Conservation (phyloP, 2,888 invertebrate genomes). For the Aproaerema taeniolella region DNA sequence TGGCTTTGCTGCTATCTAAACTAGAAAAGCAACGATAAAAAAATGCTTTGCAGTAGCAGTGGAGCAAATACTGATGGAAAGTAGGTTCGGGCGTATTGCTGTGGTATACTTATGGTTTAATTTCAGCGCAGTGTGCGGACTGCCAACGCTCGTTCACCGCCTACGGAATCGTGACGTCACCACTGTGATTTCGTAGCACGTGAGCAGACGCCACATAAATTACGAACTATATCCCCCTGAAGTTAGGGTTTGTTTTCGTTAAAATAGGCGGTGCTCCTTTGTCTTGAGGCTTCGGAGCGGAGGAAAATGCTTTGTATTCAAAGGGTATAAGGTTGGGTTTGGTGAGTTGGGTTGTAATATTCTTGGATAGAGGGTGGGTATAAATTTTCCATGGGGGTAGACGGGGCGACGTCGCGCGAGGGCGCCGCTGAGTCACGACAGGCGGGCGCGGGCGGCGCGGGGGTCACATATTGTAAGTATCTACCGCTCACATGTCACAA, state of each 20-base stretch:
- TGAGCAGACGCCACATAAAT: slow-evolving; percentile 66
- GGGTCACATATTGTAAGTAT: slow-evolving; percentile 71
- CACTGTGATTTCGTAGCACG: slow-evolving; percentile 62
- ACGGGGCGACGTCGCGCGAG: slow-evolving; percentile 75
- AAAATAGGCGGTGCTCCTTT: slow-evolving; percentile 68
- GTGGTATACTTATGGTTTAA: not conserved
- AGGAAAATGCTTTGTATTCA: slow-evolving; percentile 44
- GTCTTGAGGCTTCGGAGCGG: slow-evolving; percentile 42
- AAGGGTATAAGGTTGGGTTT: slow-evolving; percentile 41
- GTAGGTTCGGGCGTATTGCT: not conserved
- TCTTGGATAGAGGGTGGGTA: slow-evolving; percentile 72
- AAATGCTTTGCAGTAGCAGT: too few species aligned
- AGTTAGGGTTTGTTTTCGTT: slow-evolving; percentile 73
- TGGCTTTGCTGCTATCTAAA: too few species aligned
- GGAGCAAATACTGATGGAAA: not conserved
- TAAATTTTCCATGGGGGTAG: slow-evolving; percentile 76
- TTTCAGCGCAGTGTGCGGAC: slow-evolving; percentile 14
- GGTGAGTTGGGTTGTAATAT: slow-evolving; percentile 44
- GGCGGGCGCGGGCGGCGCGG: slow-evolving; percentile 29
- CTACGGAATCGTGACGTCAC: slow-evolving; percentile 56
- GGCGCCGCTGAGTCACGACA: slow-evolving; percentile 73
- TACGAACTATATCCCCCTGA: slow-evolving; percentile 70
- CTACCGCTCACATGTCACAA: slow-evolving; percentile 76
- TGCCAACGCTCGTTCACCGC: slow-evolving; percentile 30
- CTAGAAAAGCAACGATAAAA: too few species aligned